Evolutionary conservation across 2,888 invertebrate species (phyloP).

Genomic region (Ichneumoninae sp.): DNA sequence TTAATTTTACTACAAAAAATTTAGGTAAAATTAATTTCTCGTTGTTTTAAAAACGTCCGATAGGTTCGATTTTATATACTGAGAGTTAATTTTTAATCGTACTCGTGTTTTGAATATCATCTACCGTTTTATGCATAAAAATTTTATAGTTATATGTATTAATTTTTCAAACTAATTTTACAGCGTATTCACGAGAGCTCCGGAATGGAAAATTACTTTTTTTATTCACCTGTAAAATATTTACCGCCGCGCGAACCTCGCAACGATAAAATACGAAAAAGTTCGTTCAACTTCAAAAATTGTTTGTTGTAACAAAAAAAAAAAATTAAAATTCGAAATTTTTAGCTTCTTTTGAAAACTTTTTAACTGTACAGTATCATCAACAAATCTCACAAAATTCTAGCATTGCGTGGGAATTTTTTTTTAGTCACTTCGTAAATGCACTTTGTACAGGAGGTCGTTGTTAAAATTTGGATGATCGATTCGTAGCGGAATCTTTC

Average conservation of each 20-base stretch:
- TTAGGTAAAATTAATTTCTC: too few species aligned
- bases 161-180: too few species aligned
- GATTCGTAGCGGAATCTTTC: conserved; percentile 53
- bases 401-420: background rate
- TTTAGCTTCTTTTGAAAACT: background rate
- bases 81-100: too few species aligned
- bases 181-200: too few species aligned
- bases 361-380: background rate
- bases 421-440: background rate
- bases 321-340: too few species aligned
- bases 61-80: too few species aligned
- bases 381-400: background rate
- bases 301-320: background rate
- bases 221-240: background rate
- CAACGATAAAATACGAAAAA: background rate
- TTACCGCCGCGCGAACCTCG: background rate
- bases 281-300: background rate
- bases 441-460: background rate
- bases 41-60: too few species aligned
- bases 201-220: background rate
- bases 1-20: too few species aligned
- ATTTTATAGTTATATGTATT: too few species aligned
- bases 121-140: too few species aligned
- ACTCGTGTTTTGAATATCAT: too few species aligned
- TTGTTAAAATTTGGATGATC: conserved; percentile 33